A percentile compares a stretch with the other conserved stretches of the same genome.
These are phyloP conservation scores for Myripristis murdjan DNA, from an alignment of 2,797 vertebrate genomes.

Conservation along the genomic window DNA sequence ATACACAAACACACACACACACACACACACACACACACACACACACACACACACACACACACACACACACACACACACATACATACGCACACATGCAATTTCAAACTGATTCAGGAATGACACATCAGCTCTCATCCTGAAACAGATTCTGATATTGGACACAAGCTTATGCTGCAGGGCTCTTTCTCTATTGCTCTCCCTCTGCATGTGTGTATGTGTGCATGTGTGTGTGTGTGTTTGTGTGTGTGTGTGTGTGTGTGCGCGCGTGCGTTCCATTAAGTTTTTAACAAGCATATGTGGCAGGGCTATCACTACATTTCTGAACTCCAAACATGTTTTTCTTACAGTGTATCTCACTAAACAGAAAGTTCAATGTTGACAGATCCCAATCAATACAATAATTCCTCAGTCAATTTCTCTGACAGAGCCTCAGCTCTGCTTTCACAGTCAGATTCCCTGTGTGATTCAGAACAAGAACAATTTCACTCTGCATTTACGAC, in stretches of 20 bases:
- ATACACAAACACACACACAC: constrained; percentile 61
- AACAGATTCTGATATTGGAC: constrained; percentile 75
- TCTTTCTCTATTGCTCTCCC: constrained; percentile 19
- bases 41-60: constrained; percentile 51
- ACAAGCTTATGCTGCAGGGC: constrained; percentile 15
- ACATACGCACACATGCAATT: constrained; percentile 54
- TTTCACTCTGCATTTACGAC: constrained; percentile 29
- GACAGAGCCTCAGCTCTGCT: constrained; percentile 8
- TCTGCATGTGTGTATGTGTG: no score
- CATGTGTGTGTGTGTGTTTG: no score
- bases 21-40: constrained; percentile 49
- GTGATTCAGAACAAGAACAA: constrained; percentile 27
- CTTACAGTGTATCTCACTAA: constrained; percentile 26
- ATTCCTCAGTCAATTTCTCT: constrained; percentile 31
- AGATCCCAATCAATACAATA: constrained; percentile 43
- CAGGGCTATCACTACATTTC: constrained; percentile 22
- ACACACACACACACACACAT: constrained; percentile 46
- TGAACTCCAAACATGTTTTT: constrained; percentile 10
- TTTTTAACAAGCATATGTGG: constrained; percentile 21
- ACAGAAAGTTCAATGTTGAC: constrained; percentile 40
- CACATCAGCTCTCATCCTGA: constrained; percentile 66
- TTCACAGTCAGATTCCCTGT: constrained; percentile 22
- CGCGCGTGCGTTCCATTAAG: constrained; percentile 27
- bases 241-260: not conserved
- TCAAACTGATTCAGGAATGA: constrained; percentile 64